Conservation (phyloP, 2,888 invertebrate species). For the Dilophus febrilis region DNA sequence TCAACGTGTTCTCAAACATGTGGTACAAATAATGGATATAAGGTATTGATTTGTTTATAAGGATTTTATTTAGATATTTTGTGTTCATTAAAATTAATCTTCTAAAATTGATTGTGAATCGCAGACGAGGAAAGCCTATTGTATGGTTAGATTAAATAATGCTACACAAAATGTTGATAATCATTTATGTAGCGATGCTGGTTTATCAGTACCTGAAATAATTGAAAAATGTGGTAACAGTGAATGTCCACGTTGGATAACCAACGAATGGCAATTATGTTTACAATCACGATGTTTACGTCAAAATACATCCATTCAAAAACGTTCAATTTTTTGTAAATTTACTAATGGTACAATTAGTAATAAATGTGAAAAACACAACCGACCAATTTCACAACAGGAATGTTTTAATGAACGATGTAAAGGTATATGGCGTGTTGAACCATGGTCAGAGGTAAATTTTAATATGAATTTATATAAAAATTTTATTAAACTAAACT, state of each 20-base stretch:
- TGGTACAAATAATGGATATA: conserved; percentile 47
- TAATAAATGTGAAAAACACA: conserved; percentile 45
- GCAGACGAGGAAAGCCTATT: conserved; percentile 52
- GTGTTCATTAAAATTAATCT: background rate
- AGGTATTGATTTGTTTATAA: conserved; percentile 29
- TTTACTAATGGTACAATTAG: conserved; percentile 27
- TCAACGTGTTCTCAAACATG: conserved; percentile 71
- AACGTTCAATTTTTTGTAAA: conserved; percentile 38
- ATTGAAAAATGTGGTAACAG: conserved; percentile 47
- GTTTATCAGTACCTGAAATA: conserved; percentile 43
- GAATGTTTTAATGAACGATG: conserved; percentile 74
- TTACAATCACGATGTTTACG: conserved; percentile 56
- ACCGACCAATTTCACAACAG: conserved; percentile 57
- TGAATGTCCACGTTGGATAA: conserved; percentile 56
- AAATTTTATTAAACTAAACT: too few relatives aligned
- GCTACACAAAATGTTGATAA: conserved; percentile 41
- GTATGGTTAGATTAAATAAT: conserved; percentile 43
- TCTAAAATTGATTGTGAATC: too few relatives aligned
- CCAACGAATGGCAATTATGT: conserved; percentile 54
- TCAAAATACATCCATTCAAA: conserved; percentile 60
- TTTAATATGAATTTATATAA: too few relatives aligned
- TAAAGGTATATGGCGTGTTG: conserved; percentile 76
- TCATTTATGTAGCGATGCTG: conserved; percentile 52
- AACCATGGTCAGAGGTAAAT: conserved; percentile 79
- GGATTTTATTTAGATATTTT: conserved; percentile 3